Evolutionary conservation across 2,888 invertebrate species (phyloP).

Genomic region (Dynastes hyllus): DNA sequence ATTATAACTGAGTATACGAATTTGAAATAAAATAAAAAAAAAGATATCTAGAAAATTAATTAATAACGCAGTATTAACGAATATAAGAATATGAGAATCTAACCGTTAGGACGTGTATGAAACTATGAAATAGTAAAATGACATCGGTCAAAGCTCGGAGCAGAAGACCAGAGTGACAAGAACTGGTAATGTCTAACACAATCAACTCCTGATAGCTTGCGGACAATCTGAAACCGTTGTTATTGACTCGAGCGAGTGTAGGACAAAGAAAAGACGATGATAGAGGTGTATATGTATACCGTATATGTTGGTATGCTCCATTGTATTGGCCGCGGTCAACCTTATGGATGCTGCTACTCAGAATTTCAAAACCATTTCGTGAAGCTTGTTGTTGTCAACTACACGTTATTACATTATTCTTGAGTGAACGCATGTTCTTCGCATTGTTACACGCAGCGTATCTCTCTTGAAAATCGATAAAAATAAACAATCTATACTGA

Average conservation of each 20-base stretch:
- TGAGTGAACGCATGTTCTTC: background rate
- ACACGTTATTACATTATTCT: conserved; percentile 38
- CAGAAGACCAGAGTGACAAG: conserved; percentile 45
- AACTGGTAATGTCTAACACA: conserved; percentile 50
- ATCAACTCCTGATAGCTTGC: conserved; percentile 47
- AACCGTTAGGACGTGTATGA: background rate
- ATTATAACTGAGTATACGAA: background rate
- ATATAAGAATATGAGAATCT: background rate
- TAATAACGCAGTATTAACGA: background rate
- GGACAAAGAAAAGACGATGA: conserved; percentile 13
- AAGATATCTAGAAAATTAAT: background rate
- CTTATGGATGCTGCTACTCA: conserved; percentile 24
- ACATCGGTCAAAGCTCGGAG: conserved; percentile 31
- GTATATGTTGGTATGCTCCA: conserved; percentile 26
- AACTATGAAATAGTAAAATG: background rate
- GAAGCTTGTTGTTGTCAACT: conserved; percentile 41
- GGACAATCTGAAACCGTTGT: conserved; percentile 43
- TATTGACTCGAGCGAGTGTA: conserved; percentile 38
- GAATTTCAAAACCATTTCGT: conserved; percentile 42
- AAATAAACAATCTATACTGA: conserved; percentile 21
- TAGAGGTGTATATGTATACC: background rate
- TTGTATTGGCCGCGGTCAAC: conserved; percentile 33
- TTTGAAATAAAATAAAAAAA: background rate
- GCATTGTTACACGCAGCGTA: conserved; percentile 26
- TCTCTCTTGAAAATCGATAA: conserved; percentile 6